Conservation (phyloP, 2,888 invertebrate species). For the Tetranychus piercei region DNA sequence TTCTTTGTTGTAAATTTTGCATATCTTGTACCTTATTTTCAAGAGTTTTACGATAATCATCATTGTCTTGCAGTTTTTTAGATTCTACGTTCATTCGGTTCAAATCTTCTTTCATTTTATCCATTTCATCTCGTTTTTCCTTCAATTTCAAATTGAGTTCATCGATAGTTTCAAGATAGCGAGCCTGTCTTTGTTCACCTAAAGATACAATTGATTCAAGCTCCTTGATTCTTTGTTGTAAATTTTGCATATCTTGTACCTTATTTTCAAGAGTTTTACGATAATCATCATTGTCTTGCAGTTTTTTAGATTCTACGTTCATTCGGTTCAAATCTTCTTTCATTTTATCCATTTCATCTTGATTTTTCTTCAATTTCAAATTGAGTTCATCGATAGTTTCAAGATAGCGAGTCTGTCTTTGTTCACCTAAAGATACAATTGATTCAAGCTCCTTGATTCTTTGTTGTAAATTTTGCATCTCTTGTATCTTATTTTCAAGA, state of each 20-base stretch:
- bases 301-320: conserved; percentile 2
- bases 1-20: conserved; percentile 21
- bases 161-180: conserved; percentile 19
- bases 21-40: conserved; percentile 25
- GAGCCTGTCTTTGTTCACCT: conserved; percentile 14
- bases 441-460: conserved; percentile 24
- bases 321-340: conserved; percentile 12
- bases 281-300: conserved; percentile 16
- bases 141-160: conserved; percentile 20
- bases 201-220: conserved; percentile 20
- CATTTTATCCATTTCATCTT: conserved; percentile 13
- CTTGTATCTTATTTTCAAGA: conserved; percentile 24
- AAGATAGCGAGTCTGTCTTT: conserved; percentile 15
- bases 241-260: conserved; percentile 22
- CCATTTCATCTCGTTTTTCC: conserved; percentile 8
- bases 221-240: conserved; percentile 23
- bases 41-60: no score
- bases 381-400: conserved; percentile 22
- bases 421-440: conserved; percentile 10
- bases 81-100: neutral
- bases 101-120: conserved; percentile 15
- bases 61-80: conserved; percentile 13
- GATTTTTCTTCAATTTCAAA: conserved; percentile 12
- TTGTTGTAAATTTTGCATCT: conserved; percentile 21
- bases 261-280: conserved; percentile 24